These are phyloP conservation scores for Pteropus rufus DNA, from an alignment of 2,797 vertebrate genomes.

Conservation along the genomic window DNA sequence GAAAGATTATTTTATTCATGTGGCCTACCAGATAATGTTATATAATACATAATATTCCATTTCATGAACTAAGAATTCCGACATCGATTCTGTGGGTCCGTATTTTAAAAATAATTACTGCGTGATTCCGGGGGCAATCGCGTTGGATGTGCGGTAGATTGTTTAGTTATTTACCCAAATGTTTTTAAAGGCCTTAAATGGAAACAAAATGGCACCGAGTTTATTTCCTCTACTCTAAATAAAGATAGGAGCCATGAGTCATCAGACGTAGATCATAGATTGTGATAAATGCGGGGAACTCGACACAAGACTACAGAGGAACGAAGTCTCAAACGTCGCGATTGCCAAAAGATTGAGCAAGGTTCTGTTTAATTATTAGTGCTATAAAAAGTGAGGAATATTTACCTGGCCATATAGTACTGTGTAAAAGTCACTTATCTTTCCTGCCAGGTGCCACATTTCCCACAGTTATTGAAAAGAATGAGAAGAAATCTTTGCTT, in stretches of 20 bases:
- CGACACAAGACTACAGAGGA: conserved; percentile 44
- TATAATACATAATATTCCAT: not conserved
- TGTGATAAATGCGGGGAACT: not conserved
- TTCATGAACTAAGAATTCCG: not conserved
- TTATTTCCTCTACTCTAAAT: not conserved
- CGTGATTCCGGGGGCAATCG: not conserved
- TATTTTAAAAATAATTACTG: not conserved
- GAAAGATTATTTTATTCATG: not conserved
- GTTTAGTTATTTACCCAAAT: not conserved
- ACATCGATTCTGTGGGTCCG: not conserved
- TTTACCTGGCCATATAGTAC: conserved; percentile 78
- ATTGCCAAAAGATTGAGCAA: conserved; percentile 58
- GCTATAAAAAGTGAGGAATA: conserved; percentile 80
- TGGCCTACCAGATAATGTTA: not conserved
- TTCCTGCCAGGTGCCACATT: conserved; percentile 80
- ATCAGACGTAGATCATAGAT: not conserved
- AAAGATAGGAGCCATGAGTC: not conserved
- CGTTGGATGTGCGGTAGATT: not conserved
- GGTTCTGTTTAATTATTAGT: conserved; percentile 85
- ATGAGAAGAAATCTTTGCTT: conserved; percentile 69
- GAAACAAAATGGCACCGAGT: not conserved
- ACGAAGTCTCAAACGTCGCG: conserved; percentile 52
- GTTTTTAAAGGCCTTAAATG: conserved; percentile 16
- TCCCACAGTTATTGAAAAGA: conserved; percentile 82
- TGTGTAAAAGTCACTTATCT: conserved; percentile 81